Evolutionary conservation across 2,113 vertebrate species (phyloP).

Genomic region (Scophthalmus maximus): DNA sequence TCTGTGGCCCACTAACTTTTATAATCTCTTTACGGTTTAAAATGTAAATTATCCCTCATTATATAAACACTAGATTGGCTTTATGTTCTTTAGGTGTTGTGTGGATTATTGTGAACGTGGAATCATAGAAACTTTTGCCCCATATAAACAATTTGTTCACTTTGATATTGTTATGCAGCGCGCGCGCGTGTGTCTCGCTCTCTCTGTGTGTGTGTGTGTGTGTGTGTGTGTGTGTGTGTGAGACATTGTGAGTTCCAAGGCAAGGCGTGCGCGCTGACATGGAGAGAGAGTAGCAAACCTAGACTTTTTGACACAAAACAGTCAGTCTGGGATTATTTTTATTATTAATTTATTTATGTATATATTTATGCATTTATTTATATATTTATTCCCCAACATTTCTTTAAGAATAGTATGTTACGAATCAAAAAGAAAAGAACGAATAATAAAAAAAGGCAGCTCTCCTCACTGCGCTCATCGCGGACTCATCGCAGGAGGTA

Average conservation of each 20-base stretch:
- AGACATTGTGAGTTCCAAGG: neutral
- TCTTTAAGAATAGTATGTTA: no score
- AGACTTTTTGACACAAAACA: neutral
- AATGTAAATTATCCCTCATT: neutral
- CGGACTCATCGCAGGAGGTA: conserved; percentile 39
- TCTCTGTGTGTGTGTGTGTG: conserved; percentile 2
- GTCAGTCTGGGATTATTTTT: neutral
- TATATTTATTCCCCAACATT: neutral
- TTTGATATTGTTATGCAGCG: neutral
- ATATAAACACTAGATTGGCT: neutral
- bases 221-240: conserved; percentile 16
- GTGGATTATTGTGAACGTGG: neutral
- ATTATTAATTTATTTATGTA: neutral
- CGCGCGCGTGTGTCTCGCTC: no score
- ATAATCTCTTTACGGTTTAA: neutral
- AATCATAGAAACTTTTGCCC: neutral
- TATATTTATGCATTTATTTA: no score
- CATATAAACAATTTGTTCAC: neutral
- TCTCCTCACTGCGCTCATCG: conserved; percentile 7
- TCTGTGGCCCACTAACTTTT: conserved; percentile 43
- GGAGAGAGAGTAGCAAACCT: neutral
- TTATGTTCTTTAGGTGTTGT: conserved; percentile 1
- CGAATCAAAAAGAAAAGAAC: no score
- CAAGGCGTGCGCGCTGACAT: neutral
- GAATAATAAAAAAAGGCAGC: neutral